Evolutionary conservation across 2,113 vertebrate genomes (phyloP).

Genomic region (Engystomops pustulosus): DNA sequence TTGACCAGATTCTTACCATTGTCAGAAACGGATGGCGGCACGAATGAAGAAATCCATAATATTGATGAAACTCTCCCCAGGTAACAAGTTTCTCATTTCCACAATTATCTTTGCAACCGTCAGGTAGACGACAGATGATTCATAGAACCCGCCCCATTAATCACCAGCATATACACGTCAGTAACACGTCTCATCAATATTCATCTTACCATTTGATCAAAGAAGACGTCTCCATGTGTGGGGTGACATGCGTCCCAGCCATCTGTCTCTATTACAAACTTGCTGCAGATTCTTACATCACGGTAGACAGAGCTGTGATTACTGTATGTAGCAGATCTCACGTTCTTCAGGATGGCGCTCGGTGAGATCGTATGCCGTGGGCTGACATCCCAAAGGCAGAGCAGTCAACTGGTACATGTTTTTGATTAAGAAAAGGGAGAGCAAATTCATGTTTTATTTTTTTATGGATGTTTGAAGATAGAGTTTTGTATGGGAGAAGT

Average conservation of each 20-base stretch:
- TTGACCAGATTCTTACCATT: too few relatives aligned
- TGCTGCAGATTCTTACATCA: conserved; percentile 46
- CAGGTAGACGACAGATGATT: conserved; percentile 51
- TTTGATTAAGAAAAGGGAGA: background rate
- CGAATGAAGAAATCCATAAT: background rate
- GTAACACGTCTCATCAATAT: conserved; percentile 44
- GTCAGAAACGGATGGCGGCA: background rate
- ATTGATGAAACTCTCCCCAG: background rate
- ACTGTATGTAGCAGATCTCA: background rate
- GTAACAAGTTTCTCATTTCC: conserved; percentile 3
- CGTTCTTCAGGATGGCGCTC: conserved; percentile 30
- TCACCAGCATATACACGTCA: conserved; percentile 38
- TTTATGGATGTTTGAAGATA: background rate
- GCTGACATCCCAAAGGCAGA: background rate
- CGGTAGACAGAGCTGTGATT: conserved; percentile 18
- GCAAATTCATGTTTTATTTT: background rate
- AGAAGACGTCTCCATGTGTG: conserved; percentile 42
- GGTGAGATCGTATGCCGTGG: conserved; percentile 32
- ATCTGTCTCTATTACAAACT: conserved; percentile 44
- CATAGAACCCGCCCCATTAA: conserved; percentile 43
- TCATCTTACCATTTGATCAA: conserved; percentile 50
- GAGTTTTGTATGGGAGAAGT: background rate
- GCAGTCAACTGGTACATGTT: conserved; percentile 29
- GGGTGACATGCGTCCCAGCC: conserved; percentile 47
- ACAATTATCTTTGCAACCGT: conserved; percentile 26